Base-by-base conservation (phyloP, 2,113 vertebrate genomes). In the Phainopepla nitens region DNA sequence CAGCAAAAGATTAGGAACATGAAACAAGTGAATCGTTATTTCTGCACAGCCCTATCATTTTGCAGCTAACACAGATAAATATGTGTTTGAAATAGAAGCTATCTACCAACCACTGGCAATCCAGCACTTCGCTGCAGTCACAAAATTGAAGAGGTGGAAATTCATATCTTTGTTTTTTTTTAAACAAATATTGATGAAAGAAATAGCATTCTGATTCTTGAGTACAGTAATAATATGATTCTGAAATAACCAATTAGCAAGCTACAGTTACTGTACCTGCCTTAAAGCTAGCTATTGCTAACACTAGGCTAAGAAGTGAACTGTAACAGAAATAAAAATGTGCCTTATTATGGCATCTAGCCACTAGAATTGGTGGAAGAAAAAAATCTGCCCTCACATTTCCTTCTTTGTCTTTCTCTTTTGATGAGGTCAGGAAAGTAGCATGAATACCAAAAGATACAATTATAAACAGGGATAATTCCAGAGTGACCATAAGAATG, bases 31-130 rank as follows among this genome's bases (percentile, higher is more conserved):
- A 90, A 50, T 94, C 20, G 49, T 95, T 84, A 45, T 68, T 93
- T 87, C n/a, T 71, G 45, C 91, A 69, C 76, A 87, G 93, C 92
- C 86, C 88, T 93, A 89, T 96, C 90, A 89, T 93, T 97, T 86
- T 87, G 61, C 72, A 90, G 90, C 92, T 96, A 78, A 81, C 81
- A 77, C 79, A 92, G 92, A 95, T 96, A 96, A 96, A 90, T 93
- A 86, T 12, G 86, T 93, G 92, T 94, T 96, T 96, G 94, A 96
- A 95, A 92, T 42, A 72, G 85, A 92, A 89, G 72, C 96, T 76
- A 60, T 96, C 94, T 93, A 89, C 87, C 92, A 95, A 96, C 94
- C 86, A 87, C 87, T 92, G 92, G 81, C 92, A 95, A 82, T 86
- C 85, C 76, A 14, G 72, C 94, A 39, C 76, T 82, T 92, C 1